phyloP scores from a whole-genome alignment of 2,888 invertebrate species.

The Mimas tiliae region DNA sequence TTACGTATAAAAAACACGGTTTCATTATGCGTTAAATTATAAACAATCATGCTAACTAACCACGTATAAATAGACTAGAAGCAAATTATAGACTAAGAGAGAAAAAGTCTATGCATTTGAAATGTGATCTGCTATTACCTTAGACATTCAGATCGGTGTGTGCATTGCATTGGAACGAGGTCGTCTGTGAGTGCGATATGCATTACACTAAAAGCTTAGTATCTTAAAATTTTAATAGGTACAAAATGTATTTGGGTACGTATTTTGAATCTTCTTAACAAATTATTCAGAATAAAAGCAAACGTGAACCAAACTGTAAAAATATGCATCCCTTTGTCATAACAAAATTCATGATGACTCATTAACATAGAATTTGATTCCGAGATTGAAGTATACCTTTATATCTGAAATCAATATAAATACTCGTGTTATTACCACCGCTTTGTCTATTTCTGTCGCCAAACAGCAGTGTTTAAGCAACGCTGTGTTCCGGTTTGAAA shows the following conservation, averaged over 20 bases:
- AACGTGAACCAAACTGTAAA: too few relatives aligned
- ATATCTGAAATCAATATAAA: background rate
- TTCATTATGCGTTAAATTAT: background rate
- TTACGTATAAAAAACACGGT: too few relatives aligned
- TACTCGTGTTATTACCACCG: too few relatives aligned
- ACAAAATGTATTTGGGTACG: too few relatives aligned
- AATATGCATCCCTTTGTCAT: too few relatives aligned
- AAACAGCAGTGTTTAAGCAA: too few relatives aligned
- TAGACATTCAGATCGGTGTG: slow-evolving; percentile 12
- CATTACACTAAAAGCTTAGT: background rate
- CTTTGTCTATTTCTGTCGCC: too few relatives aligned
- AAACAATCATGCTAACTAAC: slow-evolving; percentile 13
- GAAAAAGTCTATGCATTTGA: slow-evolving; percentile 15
- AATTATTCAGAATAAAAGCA: too few relatives aligned
- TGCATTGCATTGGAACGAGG: slow-evolving; percentile 10
- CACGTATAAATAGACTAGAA: slow-evolving; percentile 5
- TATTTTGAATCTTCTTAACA: too few relatives aligned
- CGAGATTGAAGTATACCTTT: background rate
- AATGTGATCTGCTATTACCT: slow-evolving; percentile 12
- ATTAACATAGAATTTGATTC: too few relatives aligned
- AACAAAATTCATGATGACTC: too few relatives aligned
- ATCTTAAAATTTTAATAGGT: background rate
- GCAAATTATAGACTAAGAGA: background rate
- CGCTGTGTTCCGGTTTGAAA: too few relatives aligned
- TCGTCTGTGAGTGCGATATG: slow-evolving; percentile 2